A percentile compares a stretch with the other conserved stretches of the same genome.
Conservation (phyloP, 2,113 vertebrate species). For the Sorex fumeus region DNA sequence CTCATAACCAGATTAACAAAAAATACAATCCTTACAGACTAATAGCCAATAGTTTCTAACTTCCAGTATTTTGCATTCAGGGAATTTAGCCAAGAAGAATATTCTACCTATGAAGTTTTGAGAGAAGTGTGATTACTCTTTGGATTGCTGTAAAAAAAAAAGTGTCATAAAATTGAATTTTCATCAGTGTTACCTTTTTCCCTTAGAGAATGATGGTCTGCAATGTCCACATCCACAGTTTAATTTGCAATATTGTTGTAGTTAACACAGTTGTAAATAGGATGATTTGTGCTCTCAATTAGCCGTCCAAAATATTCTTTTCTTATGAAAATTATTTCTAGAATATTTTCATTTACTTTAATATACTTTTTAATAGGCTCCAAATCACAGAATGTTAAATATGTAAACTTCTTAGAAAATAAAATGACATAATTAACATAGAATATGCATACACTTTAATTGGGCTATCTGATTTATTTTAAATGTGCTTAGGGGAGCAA, state of each 20-base stretch:
- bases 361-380: constrained; percentile 78
- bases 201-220: constrained; percentile 35
- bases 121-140: not conserved
- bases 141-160: not conserved
- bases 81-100: not conserved
- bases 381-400: constrained; percentile 68
- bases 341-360: constrained; percentile 73
- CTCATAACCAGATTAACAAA: not conserved
- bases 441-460: constrained; percentile 68
- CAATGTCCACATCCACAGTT: constrained; percentile 45
- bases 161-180: not conserved
- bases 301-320: constrained; percentile 74
- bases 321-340: constrained; percentile 70
- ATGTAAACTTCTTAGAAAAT: constrained; percentile 69
- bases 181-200: not conserved
- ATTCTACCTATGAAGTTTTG: not conserved
- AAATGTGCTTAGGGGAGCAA: constrained; percentile 65
- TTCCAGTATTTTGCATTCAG: not conserved
- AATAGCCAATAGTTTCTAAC: not conserved
- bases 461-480: constrained; percentile 70
- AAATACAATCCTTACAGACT: not conserved
- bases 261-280: constrained; percentile 64
- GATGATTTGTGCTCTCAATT: constrained; percentile 79
- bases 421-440: constrained; percentile 74
- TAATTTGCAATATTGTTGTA: constrained; percentile 62